Base-by-base conservation (phyloP, 2,113 vertebrate genomes). In the Syngnathus typhle region DNA sequence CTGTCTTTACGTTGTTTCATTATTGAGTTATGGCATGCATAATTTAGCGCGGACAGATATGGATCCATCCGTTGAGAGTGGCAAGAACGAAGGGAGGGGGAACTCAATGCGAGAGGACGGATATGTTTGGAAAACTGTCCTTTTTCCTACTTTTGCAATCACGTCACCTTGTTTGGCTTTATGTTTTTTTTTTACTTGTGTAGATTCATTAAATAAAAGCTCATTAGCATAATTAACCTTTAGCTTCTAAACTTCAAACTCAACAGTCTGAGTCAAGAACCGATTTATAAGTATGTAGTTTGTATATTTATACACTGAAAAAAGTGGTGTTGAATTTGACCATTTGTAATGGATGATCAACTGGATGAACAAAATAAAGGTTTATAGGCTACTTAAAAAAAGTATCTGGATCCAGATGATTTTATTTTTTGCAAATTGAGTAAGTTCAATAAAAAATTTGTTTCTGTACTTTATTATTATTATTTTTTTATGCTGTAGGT, bases 1-100 rank as follows among this genome's bases (percentile, higher is more conserved):
- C 84, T 84, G 83, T 89, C 85, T 85, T 88, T 87, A 87, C 78
- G 85, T 88, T 83, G 86, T 85, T 89, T 88, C 88, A 88, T 88
- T 88, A 88, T 88, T 89, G 87, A 88, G 85, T 88, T 88, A 89
- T 87, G 84, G 87, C 84, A 89, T 89, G 87, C 87, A 88, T 89
- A 88, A 88, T 89, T 88, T 88, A 84, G 84, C 84, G 83, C 83
- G 18, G 75, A 89, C 83, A 82, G 84, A 83, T 87, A 89, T 88
- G 83, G 87, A 89, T 89, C 85, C 83, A 85, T 88, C 85, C 79
- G 70, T 84, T 83, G 86, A 87, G 85, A 85, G 84, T 77, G 81
- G 78, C 79, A 82, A 82, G 80, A 84, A 82, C 67, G 77, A 80
- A 78, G 75, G 69, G 67, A 80, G 73, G 60, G 70, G 68, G 11